Base-by-base conservation (phyloP, 2,888 invertebrate species). In the Flabesymbios commensalis region DNA sequence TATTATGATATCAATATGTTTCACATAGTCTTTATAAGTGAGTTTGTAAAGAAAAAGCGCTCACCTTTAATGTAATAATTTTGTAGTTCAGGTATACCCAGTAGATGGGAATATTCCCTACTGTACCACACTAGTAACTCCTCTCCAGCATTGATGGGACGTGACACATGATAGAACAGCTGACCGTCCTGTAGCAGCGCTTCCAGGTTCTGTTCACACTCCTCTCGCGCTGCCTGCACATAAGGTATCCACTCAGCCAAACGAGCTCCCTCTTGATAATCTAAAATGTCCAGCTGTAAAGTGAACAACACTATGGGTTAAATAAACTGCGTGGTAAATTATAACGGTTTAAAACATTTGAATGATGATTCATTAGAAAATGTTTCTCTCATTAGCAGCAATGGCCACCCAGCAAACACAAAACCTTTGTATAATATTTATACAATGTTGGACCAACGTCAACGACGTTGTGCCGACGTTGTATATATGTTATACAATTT, bases 41-140 rank as follows among this genome's bases (percentile, higher is more conserved):
- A n/a, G n/a, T n/a, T 17, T 22, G 10, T 45, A 14, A 45, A 45
- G 14, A 45, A 10, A 14, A 45, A 17, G 5, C 7, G 52, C 52
- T 53, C 45, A 68, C 69, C 64, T 54, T 49, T 60, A 24, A 53
- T 52, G 48, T 57, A 62, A 42, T 49, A 47, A n/a, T 66, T 47
- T 45, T 55, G 47, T 10, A 76, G 58, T 22, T 75, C 73, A 1
- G 78, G 78, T 19, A 81, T 70, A 36, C 73, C 70, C 5, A 80
- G 67, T 1, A 74, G 57, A 36, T 69, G 69, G 26, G 78, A 76
- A 58, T 78, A 76, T 60, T 79, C 78, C 55, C 76, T 75, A 63
- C 79, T 79, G 72, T 79, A 83, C 83, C 83, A 83, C 2, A 82
- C 79, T 4, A 79, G 64, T 22, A 83, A 65, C 61, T 80, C 80